These are phyloP conservation scores for Sebastes steindachneri DNA, from an alignment of 2,797 vertebrate species.

Conservation along the genomic window DNA sequence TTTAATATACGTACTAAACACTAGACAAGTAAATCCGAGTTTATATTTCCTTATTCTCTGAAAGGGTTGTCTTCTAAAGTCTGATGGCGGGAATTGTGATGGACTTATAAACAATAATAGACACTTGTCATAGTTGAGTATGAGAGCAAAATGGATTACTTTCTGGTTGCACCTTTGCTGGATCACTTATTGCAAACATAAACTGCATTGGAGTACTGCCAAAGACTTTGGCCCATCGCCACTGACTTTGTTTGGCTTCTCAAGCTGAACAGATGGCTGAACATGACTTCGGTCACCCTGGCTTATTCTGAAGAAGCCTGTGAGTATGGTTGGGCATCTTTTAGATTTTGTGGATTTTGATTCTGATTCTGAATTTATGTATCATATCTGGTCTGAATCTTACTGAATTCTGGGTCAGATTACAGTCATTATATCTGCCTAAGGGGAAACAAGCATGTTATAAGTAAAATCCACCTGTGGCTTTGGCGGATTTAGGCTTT, in stretches of 20 bases:
- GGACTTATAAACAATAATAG: background rate
- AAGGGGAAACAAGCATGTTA: background rate
- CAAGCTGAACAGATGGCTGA: conserved; percentile 41
- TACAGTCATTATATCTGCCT: background rate
- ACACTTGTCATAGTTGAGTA: background rate
- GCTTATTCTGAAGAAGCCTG: conserved; percentile 5
- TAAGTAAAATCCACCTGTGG: background rate
- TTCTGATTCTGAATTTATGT: background rate
- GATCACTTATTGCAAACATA: conserved; percentile 40
- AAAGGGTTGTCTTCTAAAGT: background rate
- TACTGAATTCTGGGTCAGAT: background rate
- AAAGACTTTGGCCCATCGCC: conserved; percentile 13
- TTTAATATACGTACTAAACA: background rate
- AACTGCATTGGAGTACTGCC: conserved; percentile 28
- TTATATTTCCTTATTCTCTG: background rate
- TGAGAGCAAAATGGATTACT: background rate
- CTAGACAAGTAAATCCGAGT: background rate
- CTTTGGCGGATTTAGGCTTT: background rate
- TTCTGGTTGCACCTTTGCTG: conserved; percentile 20
- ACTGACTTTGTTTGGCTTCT: conserved; percentile 38
- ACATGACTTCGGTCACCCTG: conserved; percentile 27
- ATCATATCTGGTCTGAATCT: background rate
- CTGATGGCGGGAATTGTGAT: background rate
- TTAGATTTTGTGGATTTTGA: background rate
- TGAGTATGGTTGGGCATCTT: background rate